Evolutionary conservation across 2,888 invertebrate species (phyloP).

Genomic region (Lymantria monacha): DNA sequence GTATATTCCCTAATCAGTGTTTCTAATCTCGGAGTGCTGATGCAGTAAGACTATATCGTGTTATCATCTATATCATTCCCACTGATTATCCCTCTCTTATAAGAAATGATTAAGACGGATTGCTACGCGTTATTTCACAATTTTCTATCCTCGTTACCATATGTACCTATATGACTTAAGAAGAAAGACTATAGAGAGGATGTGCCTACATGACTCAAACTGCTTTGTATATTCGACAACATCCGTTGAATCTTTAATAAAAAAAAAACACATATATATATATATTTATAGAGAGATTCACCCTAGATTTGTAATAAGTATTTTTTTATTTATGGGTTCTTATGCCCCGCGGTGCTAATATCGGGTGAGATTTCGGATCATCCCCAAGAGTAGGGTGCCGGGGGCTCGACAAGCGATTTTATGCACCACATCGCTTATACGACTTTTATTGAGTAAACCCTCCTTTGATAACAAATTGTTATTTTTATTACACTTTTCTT

Average conservation of each 20-base stretch:
- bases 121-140: no score
- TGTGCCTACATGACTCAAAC: not conserved
- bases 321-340: conserved; percentile 70
- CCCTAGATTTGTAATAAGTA: conserved; percentile 67
- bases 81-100: no score
- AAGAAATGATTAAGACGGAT: no score
- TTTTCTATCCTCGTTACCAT: no score
- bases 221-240: conserved; percentile 1
- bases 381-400: conserved; percentile 48
- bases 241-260: conserved; percentile 23
- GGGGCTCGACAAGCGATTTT: conserved; percentile 55
- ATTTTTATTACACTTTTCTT: conserved; percentile 27
- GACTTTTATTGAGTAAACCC: conserved; percentile 59
- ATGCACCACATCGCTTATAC: conserved; percentile 52
- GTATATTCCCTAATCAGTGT: no score
- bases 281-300: conserved; percentile 56
- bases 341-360: conserved; percentile 76
- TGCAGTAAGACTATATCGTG: no score
- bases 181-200: no score
- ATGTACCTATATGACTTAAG: no score
- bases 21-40: no score
- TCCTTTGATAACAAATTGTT: conserved; percentile 43
- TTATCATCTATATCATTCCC: no score
- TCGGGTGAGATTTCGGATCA: conserved; percentile 70
- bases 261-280: conserved; percentile 45